phyloP scores from a whole-genome alignment of 2,797 vertebrate genomes.

The Spinus olivaceus region DNA sequence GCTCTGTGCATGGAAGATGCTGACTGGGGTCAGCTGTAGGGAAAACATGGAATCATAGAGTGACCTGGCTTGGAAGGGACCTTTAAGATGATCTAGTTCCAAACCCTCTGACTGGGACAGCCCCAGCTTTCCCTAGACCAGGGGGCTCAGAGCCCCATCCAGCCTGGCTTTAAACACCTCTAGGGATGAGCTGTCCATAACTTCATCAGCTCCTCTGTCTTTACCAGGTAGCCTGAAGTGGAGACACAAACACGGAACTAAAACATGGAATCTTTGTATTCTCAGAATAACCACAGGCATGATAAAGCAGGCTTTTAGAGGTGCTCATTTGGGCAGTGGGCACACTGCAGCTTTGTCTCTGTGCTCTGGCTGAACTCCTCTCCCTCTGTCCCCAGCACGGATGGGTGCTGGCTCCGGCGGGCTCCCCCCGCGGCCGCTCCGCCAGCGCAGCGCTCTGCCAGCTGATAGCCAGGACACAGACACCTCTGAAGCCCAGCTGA shows the following conservation, averaged over 20 bases:
- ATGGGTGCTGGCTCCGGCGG: not conserved
- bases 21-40: not conserved
- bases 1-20: not conserved
- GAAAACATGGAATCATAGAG: not conserved
- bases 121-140: not conserved
- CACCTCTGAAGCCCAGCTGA: not conserved
- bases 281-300: not conserved
- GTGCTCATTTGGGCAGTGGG: not conserved
- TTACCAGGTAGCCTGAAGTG: not conserved
- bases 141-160: not conserved
- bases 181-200: no score
- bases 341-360: not conserved
- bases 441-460: slow-evolving; percentile 60
- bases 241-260: not conserved
- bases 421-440: slow-evolving; percentile 49
- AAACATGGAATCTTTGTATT: not conserved
- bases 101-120: not conserved
- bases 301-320: not conserved
- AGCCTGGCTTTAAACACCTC: not conserved
- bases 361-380: not conserved
- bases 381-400: not conserved
- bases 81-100: not conserved
- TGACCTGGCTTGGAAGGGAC: not conserved
- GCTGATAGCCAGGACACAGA: slow-evolving; percentile 45
- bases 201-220: not conserved